Evolutionary conservation across 2,797 vertebrate genomes (phyloP).

Genomic region (Astyanax mexicanus): DNA sequence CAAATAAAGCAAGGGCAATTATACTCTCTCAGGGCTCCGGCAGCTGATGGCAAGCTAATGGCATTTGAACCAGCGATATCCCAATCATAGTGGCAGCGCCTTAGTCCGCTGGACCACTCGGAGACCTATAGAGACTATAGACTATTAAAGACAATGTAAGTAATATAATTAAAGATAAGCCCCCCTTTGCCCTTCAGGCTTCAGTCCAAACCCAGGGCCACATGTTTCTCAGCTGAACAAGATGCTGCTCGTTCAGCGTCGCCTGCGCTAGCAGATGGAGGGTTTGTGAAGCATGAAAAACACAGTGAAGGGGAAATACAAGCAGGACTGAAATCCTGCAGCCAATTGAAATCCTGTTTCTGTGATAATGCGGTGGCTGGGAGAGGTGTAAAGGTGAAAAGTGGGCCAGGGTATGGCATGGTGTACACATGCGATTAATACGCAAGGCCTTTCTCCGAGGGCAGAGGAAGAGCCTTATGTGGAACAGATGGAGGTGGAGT

Average conservation of each 20-base stretch:
- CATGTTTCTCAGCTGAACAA: slow-evolving; percentile 51
- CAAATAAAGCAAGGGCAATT: too few relatives aligned
- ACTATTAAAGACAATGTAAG: neutral
- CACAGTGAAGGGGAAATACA: neutral
- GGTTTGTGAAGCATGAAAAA: slow-evolving; percentile 70
- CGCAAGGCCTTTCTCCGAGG: slow-evolving; percentile 18
- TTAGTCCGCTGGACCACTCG: too few relatives aligned
- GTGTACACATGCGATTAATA: slow-evolving; percentile 36
- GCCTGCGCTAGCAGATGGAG: slow-evolving; percentile 64
- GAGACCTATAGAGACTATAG: neutral
- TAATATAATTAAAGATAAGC: neutral
- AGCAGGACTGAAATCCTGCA: slow-evolving; percentile 3
- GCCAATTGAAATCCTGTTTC: slow-evolving; percentile 13
- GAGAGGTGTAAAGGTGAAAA: slow-evolving; percentile 32
- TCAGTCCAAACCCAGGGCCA: slow-evolving; percentile 31
- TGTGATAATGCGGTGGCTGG: neutral
- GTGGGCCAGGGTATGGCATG: slow-evolving; percentile 10
- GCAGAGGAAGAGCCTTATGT: slow-evolving; percentile 40
- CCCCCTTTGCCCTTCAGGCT: neutral
- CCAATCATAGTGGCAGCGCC: too few relatives aligned
- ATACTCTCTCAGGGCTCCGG: too few relatives aligned
- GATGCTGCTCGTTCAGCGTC: slow-evolving; percentile 24
- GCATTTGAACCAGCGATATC: too few relatives aligned
- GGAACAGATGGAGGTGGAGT: slow-evolving; percentile 56
- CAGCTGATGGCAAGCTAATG: too few relatives aligned